These are phyloP conservation scores for Pelmatolapia mariae DNA, from an alignment of 2,113 vertebrate species.

Conservation along the genomic window DNA sequence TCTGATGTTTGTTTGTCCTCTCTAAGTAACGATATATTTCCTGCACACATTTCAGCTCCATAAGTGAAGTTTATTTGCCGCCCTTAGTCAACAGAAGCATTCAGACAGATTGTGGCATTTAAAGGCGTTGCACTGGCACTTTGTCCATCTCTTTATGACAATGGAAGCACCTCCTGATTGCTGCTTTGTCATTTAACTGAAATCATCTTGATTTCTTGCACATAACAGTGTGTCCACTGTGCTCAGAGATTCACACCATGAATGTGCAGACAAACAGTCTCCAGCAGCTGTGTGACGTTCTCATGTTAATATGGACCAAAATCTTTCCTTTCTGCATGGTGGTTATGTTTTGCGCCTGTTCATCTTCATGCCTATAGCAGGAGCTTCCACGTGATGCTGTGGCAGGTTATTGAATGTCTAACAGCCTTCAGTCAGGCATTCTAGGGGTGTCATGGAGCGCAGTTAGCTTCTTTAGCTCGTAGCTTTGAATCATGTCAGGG, in stretches of 20 bases:
- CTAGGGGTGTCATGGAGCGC: neutral
- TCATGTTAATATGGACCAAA: neutral
- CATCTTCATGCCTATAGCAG: neutral
- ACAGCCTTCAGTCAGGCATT: neutral
- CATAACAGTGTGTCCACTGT: neutral
- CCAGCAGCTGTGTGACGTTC: neutral
- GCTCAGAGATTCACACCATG: neutral
- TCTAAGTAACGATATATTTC: neutral
- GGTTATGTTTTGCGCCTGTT: neutral
- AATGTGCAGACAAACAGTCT: neutral
- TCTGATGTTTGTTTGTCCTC: neutral
- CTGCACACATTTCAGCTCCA: neutral
- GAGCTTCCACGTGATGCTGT: neutral
- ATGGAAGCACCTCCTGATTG: neutral
- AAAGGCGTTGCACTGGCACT: neutral
- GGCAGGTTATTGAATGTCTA: neutral
- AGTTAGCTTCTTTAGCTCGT: neutral
- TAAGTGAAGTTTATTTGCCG: neutral
- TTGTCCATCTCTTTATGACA: neutral
- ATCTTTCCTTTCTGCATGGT: neutral
- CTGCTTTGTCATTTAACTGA: neutral
- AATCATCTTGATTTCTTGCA: neutral
- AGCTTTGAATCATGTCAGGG: neutral
- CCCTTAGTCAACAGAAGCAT: neutral
- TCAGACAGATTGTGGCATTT: neutral